Evolutionary conservation across 2,113 vertebrate species (phyloP).

Genomic region (Cephalopterus ornatus): DNA sequence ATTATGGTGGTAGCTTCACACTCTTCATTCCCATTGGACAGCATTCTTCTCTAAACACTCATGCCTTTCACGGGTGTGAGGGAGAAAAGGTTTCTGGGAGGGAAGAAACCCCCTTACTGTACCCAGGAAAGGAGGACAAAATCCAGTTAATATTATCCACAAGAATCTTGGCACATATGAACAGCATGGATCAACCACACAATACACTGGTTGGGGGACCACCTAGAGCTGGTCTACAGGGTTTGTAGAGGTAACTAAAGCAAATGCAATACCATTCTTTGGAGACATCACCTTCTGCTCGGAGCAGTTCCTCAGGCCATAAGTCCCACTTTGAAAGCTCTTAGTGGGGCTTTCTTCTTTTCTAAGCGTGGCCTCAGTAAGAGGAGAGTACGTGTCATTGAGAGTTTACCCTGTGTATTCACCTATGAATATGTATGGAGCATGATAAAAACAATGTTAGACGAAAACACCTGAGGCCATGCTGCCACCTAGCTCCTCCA

Average conservation of each 20-base stretch:
- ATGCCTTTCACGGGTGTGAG: neutral
- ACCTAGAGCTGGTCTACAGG: neutral
- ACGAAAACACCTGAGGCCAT: neutral
- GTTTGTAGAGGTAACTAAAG: neutral
- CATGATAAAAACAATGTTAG: neutral
- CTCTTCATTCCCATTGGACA: neutral
- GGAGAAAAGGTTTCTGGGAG: neutral
- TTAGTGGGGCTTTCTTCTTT: neutral
- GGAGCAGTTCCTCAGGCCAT: neutral
- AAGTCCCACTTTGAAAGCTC: neutral
- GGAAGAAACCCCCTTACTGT: neutral
- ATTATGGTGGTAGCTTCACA: neutral
- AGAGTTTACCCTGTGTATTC: neutral
- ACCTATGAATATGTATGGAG: neutral
- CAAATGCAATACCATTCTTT: neutral
- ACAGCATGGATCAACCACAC: neutral
- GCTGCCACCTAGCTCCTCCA: neutral
- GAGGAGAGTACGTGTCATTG: neutral
- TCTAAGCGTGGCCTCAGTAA: neutral
- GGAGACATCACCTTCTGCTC: neutral
- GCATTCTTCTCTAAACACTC: neutral
- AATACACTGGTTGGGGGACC: rapidly evolving
- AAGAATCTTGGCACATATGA: neutral
- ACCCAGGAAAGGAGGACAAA: neutral
- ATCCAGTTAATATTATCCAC: neutral